These are phyloP conservation scores for Philhelius pedissequus DNA, from an alignment of 2,888 invertebrate species.

Conservation along the genomic window DNA sequence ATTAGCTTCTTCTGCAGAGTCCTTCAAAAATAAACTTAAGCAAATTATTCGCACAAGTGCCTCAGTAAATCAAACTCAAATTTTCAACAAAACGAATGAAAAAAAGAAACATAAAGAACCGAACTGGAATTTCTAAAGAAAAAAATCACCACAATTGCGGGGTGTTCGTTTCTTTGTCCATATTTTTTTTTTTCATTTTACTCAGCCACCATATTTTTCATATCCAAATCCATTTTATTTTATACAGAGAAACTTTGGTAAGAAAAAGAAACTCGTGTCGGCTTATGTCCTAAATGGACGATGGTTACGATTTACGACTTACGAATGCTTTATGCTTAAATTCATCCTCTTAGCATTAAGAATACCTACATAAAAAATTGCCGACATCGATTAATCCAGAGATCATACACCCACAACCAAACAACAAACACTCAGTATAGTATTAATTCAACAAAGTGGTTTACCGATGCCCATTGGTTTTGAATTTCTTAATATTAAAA, in stretches of 20 bases:
- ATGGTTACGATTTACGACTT: too few species aligned
- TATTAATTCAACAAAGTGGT: too few species aligned
- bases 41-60: constrained; percentile 56
- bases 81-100: constrained; percentile 23
- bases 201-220: not conserved
- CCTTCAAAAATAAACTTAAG: constrained; percentile 45
- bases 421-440: too few species aligned
- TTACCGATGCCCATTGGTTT: too few species aligned
- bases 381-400: not conserved
- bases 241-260: constrained; percentile 18
- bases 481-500: too few species aligned
- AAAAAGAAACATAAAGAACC: not conserved
- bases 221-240: constrained; percentile 26
- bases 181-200: not conserved
- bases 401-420: not conserved
- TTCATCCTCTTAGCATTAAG: not conserved
- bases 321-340: not conserved
- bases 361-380: not conserved
- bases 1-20: constrained; percentile 15
- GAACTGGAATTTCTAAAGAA: not conserved
- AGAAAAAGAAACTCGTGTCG: constrained; percentile 32
- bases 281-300: constrained; percentile 3
- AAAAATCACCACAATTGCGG: not conserved
- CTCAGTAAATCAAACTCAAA: constrained; percentile 56
- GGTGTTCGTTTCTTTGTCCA: not conserved